Evolutionary conservation across 1,140 invertebrate species (phyloP).

Genomic region (Matsumurasca onukii): DNA sequence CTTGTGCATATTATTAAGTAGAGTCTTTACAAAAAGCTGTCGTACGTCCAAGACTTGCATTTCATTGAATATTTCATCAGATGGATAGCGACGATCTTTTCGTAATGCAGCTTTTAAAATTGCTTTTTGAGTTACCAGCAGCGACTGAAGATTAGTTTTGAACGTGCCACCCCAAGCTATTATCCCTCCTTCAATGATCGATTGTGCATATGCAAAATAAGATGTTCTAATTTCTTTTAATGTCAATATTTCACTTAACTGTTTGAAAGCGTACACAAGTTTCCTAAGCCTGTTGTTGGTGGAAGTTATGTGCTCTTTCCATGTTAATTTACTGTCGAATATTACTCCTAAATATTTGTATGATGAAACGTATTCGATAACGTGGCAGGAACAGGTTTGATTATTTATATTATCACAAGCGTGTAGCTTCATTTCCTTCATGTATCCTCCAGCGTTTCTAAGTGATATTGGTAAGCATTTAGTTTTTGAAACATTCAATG

Average conservation of each 20-base stretch:
- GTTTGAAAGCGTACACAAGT: neutral
- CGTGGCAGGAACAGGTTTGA: neutral
- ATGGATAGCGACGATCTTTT: no score
- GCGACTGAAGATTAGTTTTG: neutral
- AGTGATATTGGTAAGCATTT: neutral
- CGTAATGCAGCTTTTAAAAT: neutral
- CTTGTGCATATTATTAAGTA: no score
- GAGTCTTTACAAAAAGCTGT: no score
- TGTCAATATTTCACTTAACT: neutral
- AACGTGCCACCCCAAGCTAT: neutral
- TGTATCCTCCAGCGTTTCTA: neutral
- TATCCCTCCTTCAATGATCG: neutral
- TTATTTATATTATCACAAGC: neutral
- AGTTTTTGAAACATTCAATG: neutral
- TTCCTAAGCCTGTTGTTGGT: neutral
- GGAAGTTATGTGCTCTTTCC: neutral
- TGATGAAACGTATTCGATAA: neutral
- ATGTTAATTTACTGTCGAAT: neutral
- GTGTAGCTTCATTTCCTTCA: no score
- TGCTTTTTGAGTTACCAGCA: neutral
- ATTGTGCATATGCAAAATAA: neutral
- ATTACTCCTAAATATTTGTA: constrained; percentile 3
- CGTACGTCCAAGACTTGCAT: neutral
- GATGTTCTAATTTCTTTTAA: neutral
- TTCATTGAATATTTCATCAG: no score